Evolutionary conservation across 2,113 vertebrate species (phyloP), one percentile per base, ranked within the genome.

Genomic region (Otis tarda): DNA sequence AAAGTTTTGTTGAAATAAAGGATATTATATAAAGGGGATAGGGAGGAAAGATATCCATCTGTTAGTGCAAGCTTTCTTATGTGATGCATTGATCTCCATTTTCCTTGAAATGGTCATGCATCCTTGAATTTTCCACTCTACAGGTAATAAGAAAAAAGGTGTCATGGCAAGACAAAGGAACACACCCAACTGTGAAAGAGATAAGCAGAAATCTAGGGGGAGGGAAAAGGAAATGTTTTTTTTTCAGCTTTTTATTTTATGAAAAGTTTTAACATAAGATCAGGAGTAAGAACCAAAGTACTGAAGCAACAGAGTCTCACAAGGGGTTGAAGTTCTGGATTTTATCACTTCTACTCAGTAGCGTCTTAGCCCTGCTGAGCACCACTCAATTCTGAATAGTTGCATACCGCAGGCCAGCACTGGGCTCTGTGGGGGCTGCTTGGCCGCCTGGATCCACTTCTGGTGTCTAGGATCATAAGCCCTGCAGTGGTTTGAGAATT

Each of bases 321-420:
- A 30, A 6, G 12, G 17, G 6, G 23, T 70, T 24, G 28, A 67
- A 86, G 15, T 50, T 41, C 24, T 67, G 25, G 59, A 19, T 89
- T 89, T 86, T 57, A 47, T 59, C 2, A 1, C 12, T 78, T 6
- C 37, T 53, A 18, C 17, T 8, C 31, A 15, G 7, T 47, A 33
- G 22, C 31, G 16, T 50, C 35, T 61, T 39, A 21, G 18, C 43
- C 49, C 9, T 47, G 25, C 69, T 39, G 35, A 60, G 41, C 28
- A 41, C 21, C 3, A 13, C 7, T 78, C 27, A 41, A 11, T 53
- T 57, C 19, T 41, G 65, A 55, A 24, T 5, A 1, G 12, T 61
- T 56, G 27, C 19, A 25, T 14, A 4, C 21, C 0, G 1, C 8
- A 9, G 18, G 27, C 45, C 35, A 19, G 22, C 4, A 0, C 0